Base-by-base conservation (phyloP, 2,113 vertebrate genomes). In the Jaculus jaculus region DNA sequence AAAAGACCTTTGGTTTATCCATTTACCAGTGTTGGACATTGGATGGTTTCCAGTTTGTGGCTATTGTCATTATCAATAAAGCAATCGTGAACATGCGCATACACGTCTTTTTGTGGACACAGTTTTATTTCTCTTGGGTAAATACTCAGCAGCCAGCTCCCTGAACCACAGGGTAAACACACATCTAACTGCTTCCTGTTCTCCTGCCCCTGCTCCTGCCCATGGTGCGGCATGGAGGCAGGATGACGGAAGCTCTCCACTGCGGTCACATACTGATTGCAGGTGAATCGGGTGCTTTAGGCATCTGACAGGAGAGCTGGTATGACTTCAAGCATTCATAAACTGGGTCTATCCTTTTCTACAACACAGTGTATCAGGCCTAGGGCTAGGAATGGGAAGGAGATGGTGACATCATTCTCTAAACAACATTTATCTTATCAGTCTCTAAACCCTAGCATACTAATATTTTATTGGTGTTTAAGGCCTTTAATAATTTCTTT, bases 281-380 rank as follows among this genome's bases (percentile, higher is more conserved):
- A 23, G 63, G 65, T 60, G 30, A 60, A 16, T 16, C 7, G 8
- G 78, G 51, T n/a, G 73, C 32, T 60, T 5, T 23, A 68, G 78
- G 37, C 66, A 47, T 20, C n/a, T 47, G n/a, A 30, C n/a, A 34
- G 16, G 65, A 9, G 18, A 84, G 39, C 61, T 69, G 7, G 28
- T 12, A 28, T 61, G 9, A 51, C 30, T 65, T 7, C 0, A 32
- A 32, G 17, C 26, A 26, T 60, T 32, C 47, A 15, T 10, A 37
- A 3, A 11, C n/a, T 10, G 32, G 0, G 3, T 30, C 37, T 39
- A 34, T 24, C 15, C n/a, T 47, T 68, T 71, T 60, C 42, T 73
- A 15, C 7, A 34, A 2, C 0, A 23, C 18, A 26, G 28, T 30
- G 0, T 30, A 1, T n/a, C 2, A 37, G 60, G 5, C 17, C 23